Evolutionary conservation across 2,113 vertebrate genomes (phyloP).

Genomic region (Dicentrarchus labrax): DNA sequence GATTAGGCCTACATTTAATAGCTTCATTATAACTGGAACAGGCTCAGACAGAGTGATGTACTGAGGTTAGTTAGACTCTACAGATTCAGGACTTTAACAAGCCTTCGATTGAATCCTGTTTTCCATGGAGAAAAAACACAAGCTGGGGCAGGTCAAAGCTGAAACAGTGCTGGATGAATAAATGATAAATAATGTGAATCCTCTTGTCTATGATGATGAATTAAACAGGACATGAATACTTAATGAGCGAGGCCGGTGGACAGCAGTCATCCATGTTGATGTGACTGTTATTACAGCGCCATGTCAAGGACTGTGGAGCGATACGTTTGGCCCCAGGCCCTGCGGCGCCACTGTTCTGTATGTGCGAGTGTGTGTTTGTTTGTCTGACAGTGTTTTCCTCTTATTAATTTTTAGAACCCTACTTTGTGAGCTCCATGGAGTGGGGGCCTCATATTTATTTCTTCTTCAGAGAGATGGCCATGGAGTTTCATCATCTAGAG

Average conservation of each 20-base stretch:
- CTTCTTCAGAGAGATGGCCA: constrained; percentile 98
- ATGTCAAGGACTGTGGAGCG: constrained; percentile 30
- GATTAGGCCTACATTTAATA: constrained; percentile 37
- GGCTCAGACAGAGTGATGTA: constrained; percentile 55
- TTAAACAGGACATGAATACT: constrained; percentile 77
- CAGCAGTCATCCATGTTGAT: constrained; percentile 43
- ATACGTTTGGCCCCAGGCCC: constrained; percentile 25
- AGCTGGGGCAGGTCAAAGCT: constrained; percentile 54
- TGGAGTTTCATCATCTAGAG: constrained; percentile 98
- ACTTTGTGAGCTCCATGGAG: constrained; percentile 94
- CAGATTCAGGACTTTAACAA: constrained; percentile 51
- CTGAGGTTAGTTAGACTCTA: constrained; percentile 58
- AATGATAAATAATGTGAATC: constrained; percentile 70
- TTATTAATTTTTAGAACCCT: constrained; percentile 88
- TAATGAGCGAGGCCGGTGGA: constrained; percentile 63
- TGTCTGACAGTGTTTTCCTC: constrained; percentile 37
- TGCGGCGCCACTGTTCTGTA: not conserved
- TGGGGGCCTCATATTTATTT: constrained; percentile 97
- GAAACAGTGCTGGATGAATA: constrained; percentile 63
- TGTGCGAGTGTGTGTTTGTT: constrained; percentile 10
- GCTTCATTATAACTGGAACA: constrained; percentile 41
- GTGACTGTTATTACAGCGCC: constrained; percentile 58
- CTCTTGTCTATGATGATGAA: constrained; percentile 65
- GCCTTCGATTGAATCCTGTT: constrained; percentile 27
- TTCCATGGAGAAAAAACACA: constrained; percentile 42